Conservation (phyloP, 2,888 invertebrate genomes). For the Gymnosoma rotundatum region DNA sequence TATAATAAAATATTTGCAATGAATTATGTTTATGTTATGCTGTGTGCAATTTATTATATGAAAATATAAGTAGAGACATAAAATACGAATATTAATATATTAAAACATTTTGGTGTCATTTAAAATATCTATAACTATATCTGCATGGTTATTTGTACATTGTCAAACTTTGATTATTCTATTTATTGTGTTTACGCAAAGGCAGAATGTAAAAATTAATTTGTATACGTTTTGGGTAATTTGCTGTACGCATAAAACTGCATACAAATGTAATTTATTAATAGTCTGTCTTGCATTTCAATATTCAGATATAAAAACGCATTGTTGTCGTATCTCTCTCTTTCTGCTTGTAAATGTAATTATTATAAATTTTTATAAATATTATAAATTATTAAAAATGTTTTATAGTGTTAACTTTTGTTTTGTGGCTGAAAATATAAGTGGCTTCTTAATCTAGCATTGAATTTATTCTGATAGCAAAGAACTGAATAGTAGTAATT, state of each 20-base stretch:
- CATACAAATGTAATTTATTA: slow-evolving; percentile 22
- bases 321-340: not conserved
- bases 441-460: not conserved
- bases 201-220: slow-evolving; percentile 18
- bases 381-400: slow-evolving; percentile 39
- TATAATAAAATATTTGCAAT: slow-evolving; percentile 44
- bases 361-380: slow-evolving; percentile 18
- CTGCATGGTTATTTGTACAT: slow-evolving; percentile 14
- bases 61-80: slow-evolving; percentile 14
- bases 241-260: slow-evolving; percentile 31
- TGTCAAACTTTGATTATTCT: slow-evolving; percentile 45
- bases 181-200: slow-evolving; percentile 41
- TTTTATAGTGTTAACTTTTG: slow-evolving; percentile 51
- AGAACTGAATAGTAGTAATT: not conserved
- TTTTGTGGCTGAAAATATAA: slow-evolving; percentile 30
- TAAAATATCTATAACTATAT: not conserved
- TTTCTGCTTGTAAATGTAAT: not conserved
- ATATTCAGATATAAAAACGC: not conserved
- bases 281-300: slow-evolving; percentile 22
- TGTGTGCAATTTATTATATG: not conserved
- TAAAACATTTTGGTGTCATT: not conserved
- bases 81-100: slow-evolving; percentile 1
- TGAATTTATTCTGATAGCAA: not conserved
- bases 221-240: slow-evolving; percentile 11
- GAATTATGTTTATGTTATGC: slow-evolving; percentile 16